phyloP scores from a whole-genome alignment of 2,113 vertebrate species.

The Engystomops pustulosus region DNA sequence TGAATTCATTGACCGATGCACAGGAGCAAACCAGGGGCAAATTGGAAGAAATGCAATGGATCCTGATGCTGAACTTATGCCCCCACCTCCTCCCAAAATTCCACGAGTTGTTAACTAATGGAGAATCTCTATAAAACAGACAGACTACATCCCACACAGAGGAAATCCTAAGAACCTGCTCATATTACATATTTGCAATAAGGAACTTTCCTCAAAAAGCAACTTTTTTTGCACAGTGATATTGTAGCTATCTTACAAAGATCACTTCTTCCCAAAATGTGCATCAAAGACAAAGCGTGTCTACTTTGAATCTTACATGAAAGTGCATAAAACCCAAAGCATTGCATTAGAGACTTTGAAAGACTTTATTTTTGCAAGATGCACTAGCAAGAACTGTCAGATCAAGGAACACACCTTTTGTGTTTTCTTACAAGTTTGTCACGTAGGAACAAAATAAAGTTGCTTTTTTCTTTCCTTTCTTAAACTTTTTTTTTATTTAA shows the following conservation, averaged over 20 bases:
- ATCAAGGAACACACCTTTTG: constrained; percentile 10
- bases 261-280: constrained; percentile 59
- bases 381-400: constrained; percentile 9
- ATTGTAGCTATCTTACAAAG: constrained; percentile 66
- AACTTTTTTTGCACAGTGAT: constrained; percentile 37
- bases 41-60: constrained; percentile 82
- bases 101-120: constrained; percentile 65
- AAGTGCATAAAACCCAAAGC: constrained; percentile 14
- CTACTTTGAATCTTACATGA: constrained; percentile 51
- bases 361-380: constrained; percentile 15
- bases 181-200: constrained; percentile 49
- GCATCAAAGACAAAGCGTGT: constrained; percentile 63
- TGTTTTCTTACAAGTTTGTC: constrained; percentile 9
- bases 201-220: constrained; percentile 27
- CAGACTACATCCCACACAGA: constrained; percentile 62
- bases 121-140: constrained; percentile 9
- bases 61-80: constrained; percentile 93
- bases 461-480: constrained; percentile 62
- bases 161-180: constrained; percentile 51
- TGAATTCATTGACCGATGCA: constrained; percentile 87
- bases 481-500: constrained; percentile 62
- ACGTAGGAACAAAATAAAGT: constrained; percentile 34
- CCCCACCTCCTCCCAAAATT: constrained; percentile 92
- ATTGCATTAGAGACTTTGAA: constrained; percentile 8
- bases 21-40: constrained; percentile 79